Conservation (phyloP, 2,113 vertebrate species). For the Odontophorus gujanensis region DNA sequence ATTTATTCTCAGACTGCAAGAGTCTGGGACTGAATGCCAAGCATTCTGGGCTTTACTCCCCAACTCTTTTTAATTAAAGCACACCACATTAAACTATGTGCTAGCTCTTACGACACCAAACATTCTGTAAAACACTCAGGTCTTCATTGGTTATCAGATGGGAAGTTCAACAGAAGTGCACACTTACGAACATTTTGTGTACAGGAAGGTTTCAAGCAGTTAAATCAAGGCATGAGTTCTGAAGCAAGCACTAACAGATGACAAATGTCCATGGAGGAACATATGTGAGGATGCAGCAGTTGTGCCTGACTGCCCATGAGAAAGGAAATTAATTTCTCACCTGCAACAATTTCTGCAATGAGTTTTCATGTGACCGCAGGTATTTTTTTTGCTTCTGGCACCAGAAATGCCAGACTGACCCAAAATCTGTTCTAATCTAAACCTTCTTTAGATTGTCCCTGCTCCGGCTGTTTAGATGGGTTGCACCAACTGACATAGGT, state of each 20-base stretch:
- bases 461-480: background rate
- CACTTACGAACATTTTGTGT: background rate
- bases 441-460: background rate
- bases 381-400: background rate
- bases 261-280: background rate
- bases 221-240: conserved; percentile 17
- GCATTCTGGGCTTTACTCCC: conserved; percentile 29
- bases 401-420: background rate
- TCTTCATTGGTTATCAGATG: conserved; percentile 28
- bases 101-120: background rate
- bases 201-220: background rate
- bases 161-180: conserved; percentile 1
- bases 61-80: conserved; percentile 51
- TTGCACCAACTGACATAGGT: background rate
- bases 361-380: background rate
- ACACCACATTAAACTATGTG: conserved; percentile 3
- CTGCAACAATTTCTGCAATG: background rate
- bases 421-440: background rate
- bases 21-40: conserved; percentile 46
- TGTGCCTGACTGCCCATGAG: background rate
- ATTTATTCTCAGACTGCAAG: conserved; percentile 44
- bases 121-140: conserved; percentile 8
- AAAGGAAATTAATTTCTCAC: background rate
- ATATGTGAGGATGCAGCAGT: background rate
- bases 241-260: background rate